Evolutionary conservation across 2,113 vertebrate species (phyloP).

Genomic region (Ictalurus punctatus): DNA sequence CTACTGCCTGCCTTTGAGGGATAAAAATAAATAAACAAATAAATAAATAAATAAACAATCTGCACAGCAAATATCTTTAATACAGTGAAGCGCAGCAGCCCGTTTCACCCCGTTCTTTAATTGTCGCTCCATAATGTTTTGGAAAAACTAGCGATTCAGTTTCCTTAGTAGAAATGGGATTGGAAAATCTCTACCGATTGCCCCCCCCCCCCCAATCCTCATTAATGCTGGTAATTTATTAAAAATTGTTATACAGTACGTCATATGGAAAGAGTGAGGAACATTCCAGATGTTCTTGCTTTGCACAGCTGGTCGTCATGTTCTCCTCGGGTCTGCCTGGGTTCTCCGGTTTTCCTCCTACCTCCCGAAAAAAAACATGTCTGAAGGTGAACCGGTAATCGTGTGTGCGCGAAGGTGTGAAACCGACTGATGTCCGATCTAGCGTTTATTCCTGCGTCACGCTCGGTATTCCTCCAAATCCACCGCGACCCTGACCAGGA

Average conservation of each 20-base stretch:
- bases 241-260: neutral
- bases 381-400: neutral
- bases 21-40: neutral
- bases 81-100: neutral
- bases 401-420: neutral
- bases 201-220: neutral
- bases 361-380: neutral
- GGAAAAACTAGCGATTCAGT: too few species aligned
- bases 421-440: fast-evolving
- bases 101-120: neutral
- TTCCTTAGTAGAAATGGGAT: neutral
- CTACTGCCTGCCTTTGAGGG: constrained; percentile 20
- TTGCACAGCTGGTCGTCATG: too few species aligned
- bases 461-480: neutral
- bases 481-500: neutral
- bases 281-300: too few species aligned
- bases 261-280: too few species aligned
- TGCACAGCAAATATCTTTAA: neutral
- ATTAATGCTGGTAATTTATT: neutral
- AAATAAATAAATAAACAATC: neutral
- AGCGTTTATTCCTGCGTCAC: neutral
- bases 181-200: neutral
- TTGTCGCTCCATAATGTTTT: too few species aligned
- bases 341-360: neutral
- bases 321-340: neutral